Base-by-base conservation (phyloP, 2,888 invertebrate species). In the Eilema griseolum region DNA sequence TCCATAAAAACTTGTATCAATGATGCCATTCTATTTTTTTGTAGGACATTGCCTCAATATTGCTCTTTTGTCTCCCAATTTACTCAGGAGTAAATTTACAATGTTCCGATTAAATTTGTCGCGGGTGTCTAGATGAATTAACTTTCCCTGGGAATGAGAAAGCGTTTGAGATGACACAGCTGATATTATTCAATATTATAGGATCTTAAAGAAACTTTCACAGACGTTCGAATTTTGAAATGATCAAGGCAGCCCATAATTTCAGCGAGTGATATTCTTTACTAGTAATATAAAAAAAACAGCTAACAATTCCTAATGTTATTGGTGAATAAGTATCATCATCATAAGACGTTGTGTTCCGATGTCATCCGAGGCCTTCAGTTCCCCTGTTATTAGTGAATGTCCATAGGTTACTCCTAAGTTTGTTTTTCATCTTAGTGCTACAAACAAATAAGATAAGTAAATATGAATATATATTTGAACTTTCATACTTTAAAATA, bases 21-120 rank as follows among this genome's bases (percentile, higher is more conserved):
- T 20, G 20, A 46, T 46, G 1, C 20, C 46, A 8, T 46, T 46
- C 4, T 46, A 7, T 20, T 20, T 46, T n/a, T 52, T 52, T 52
- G n/a, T 52, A n/a, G n/a, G 5, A 7, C 20, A 5, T 52, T 52
- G 8, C 10, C 20, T 14, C 46, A 46, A 7, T 46, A 20, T 20
- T n/a, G 52, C 52, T 52, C 46, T 10, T 52, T n/a, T n/a, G 52
- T 52, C 52, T 52, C n/a, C n/a, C 52, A n/a, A n/a, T 52, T 52
- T 52, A 52, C 52, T n/a, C n/a, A 52, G n/a, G 52, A n/a, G n/a
- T 52, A n/a, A 52, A n/a, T 52, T 52, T n/a, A 8, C 52, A 52
- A 52, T 52, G n/a, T 52, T 52, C 10, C n/a, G 2, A n/a, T n/a
- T 52, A 2, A n/a, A 52, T 52, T 52, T 10, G 52, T 52, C n/a